These are phyloP conservation scores for Ostrea denselamellosa DNA, from an alignment of 1,140 invertebrate species.

Conservation along the genomic window DNA sequence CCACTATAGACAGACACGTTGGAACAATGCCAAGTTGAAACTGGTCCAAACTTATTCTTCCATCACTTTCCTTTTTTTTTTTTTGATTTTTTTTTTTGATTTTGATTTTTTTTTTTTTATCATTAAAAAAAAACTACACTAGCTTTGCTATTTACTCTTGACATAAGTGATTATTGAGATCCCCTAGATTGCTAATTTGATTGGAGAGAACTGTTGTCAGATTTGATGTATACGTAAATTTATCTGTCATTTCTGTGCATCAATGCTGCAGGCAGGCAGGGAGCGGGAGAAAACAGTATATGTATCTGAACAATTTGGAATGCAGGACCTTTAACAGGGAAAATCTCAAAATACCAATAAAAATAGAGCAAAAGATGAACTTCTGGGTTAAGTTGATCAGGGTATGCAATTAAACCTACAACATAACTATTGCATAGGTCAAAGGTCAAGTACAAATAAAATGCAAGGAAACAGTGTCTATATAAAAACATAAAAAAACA, in stretches of 20 bases:
- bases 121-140: neutral
- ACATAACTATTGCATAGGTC: too few relatives aligned
- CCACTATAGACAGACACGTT: neutral
- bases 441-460: too few relatives aligned
- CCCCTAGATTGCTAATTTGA: neutral
- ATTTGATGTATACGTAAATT: neutral
- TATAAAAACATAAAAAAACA: too few relatives aligned
- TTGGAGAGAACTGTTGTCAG: neutral
- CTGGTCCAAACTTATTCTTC: neutral
- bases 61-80: neutral
- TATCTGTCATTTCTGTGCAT: slow-evolving; percentile 22
- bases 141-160: neutral
- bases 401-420: too few relatives aligned
- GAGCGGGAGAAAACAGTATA: too few relatives aligned
- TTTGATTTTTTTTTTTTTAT: too few relatives aligned
- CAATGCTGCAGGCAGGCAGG: neutral
- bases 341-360: neutral
- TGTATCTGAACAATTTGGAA: neutral
- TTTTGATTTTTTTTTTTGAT: neutral
- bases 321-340: neutral
- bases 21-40: neutral
- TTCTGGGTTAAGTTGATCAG: too few relatives aligned
- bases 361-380: neutral
- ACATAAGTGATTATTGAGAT: neutral
- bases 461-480: too few relatives aligned